These are phyloP conservation scores for Molossus molossus DNA, from an alignment of 2,797 vertebrate genomes.

Conservation along the genomic window DNA sequence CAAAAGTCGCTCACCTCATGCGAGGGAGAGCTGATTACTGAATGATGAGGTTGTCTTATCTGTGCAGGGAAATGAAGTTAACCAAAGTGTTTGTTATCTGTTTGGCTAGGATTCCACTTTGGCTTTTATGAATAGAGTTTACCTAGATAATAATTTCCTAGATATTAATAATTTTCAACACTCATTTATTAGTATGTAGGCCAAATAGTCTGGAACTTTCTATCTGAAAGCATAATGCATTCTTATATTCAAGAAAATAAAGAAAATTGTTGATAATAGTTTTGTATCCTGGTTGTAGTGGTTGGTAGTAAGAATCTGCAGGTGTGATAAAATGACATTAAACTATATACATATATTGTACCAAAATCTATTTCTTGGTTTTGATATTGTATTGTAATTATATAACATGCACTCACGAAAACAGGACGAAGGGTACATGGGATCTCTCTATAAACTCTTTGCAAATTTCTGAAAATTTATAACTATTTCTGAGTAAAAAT, in stretches of 20 bases:
- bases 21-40: neutral
- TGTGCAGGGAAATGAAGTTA: constrained; percentile 7
- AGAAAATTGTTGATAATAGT: neutral
- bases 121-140: neutral
- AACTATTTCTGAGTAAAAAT: constrained; percentile 23
- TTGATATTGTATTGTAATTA: neutral
- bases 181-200: neutral
- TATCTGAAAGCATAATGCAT: constrained; percentile 18
- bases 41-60: constrained; percentile 35
- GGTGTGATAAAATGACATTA: neutral
- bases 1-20: neutral
- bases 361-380: neutral
- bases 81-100: neutral
- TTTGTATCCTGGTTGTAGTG: neutral
- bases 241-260: constrained; percentile 28
- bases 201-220: neutral
- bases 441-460: neutral
- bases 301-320: neutral
- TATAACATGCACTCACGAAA: neutral
- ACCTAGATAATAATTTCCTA: constrained; percentile 32
- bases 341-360: neutral
- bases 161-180: constrained; percentile 3
- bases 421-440: neutral
- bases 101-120: constrained; percentile 43
- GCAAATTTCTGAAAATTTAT: neutral